Evolutionary conservation across 1,140 invertebrate species (phyloP).

Genomic region (Varroa destructor): DNA sequence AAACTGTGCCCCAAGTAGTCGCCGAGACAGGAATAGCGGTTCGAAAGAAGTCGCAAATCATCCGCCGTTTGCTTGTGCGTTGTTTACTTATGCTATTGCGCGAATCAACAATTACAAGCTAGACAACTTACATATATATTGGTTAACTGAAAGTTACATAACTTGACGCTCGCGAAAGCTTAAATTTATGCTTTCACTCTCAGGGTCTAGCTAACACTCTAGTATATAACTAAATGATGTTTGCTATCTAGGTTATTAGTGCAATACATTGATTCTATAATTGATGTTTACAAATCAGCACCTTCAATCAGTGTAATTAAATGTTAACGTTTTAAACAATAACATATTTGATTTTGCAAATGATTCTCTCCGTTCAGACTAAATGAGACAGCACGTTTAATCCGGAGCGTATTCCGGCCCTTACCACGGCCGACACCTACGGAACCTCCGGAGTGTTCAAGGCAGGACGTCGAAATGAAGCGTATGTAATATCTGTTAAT

Average conservation of each 20-base stretch:
- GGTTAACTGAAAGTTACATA: no score
- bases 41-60: no score
- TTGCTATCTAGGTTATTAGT: slow-evolving; percentile 14
- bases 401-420: slow-evolving; percentile 80
- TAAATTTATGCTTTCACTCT: no score
- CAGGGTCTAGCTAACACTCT: background rate
- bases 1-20: no score
- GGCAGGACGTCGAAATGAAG: slow-evolving; percentile 68
- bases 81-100: no score
- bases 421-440: slow-evolving; percentile 41
- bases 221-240: background rate
- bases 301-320: background rate
- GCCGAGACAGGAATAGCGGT: no score
- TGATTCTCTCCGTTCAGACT: slow-evolving; percentile 50
- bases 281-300: background rate
- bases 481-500: slow-evolving; percentile 56
- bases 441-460: slow-evolving; percentile 30
- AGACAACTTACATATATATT: no score
- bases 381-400: slow-evolving; percentile 81
- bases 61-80: no score
- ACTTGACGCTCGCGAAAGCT: no score
- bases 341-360: slow-evolving; percentile 8
- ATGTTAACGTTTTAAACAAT: background rate
- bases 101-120: no score
- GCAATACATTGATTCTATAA: slow-evolving; percentile 27